Evolutionary conservation across 37 sponge, comb jelly and placozoan species (phyloP).

Genomic region (Cliona cf. orientalis): DNA sequence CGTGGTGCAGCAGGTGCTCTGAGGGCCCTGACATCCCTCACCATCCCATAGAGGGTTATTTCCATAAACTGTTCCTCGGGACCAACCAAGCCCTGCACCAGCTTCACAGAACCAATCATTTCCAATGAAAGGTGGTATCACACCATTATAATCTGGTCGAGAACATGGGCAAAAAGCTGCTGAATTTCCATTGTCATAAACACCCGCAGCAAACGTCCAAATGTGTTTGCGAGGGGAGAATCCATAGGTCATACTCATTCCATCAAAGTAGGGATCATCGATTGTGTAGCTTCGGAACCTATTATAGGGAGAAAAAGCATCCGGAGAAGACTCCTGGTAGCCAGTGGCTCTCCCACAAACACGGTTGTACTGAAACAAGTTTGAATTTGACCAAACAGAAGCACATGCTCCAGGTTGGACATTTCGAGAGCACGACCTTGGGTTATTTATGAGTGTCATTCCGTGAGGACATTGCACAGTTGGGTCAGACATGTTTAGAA

Average conservation of each 20-base stretch:
- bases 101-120: slow-evolving; percentile 15
- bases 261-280: slow-evolving; percentile 3
- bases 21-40: background rate
- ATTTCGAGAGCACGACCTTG: background rate
- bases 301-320: background rate
- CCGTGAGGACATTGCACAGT: background rate
- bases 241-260: slow-evolving; percentile 13
- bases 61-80: background rate
- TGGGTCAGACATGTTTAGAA: background rate
- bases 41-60: slow-evolving; percentile 25
- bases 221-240: background rate
- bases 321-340: background rate
- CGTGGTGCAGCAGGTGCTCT: slow-evolving; percentile 34
- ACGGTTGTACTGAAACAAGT: background rate
- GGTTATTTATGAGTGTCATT: background rate
- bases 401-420: background rate
- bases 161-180: slow-evolving; percentile 15
- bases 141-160: background rate
- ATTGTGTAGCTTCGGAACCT: background rate
- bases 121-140: background rate
- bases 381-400: background rate
- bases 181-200: background rate
- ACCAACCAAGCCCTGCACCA: background rate
- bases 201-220: slow-evolving; percentile 3
- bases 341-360: slow-evolving; percentile 3